These are phyloP conservation scores for Drosophila truncata DNA, from an alignment of 1,140 invertebrate genomes.

Conservation along the genomic window DNA sequence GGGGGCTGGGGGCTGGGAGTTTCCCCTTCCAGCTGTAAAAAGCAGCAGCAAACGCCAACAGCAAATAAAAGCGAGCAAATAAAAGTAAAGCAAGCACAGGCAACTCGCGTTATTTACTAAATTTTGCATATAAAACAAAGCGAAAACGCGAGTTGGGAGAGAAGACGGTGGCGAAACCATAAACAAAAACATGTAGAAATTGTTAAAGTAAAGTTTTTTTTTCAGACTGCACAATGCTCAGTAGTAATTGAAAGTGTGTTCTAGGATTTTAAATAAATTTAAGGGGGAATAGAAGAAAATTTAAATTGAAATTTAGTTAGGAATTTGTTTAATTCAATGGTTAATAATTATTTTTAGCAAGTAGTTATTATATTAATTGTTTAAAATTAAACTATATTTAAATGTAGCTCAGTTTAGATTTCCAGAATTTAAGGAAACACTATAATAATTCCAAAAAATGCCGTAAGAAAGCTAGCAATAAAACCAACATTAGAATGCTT, in stretches of 20 bases:
- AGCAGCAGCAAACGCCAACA: conserved; percentile 55
- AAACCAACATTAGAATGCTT: neutral
- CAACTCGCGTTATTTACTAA: conserved; percentile 78
- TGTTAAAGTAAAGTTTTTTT: conserved; percentile 22
- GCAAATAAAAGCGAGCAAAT: conserved; percentile 78
- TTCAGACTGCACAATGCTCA: neutral
- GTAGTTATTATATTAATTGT: neutral
- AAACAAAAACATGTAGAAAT: conserved; percentile 42
- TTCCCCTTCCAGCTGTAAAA: conserved; percentile 61
- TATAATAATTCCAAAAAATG: neutral
- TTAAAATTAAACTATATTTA: neutral
- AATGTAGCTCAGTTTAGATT: neutral
- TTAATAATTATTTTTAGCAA: neutral
- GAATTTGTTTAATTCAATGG: neutral
- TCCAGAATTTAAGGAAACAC: neutral
- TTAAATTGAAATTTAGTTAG: neutral
- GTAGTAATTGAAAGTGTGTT: conserved; percentile 2
- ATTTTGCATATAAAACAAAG: conserved; percentile 76
- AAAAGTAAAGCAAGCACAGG: conserved; percentile 77
- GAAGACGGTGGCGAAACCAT: conserved; percentile 24
- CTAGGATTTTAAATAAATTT: too few species aligned
- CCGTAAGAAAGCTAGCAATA: neutral
- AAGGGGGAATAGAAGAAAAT: accelerated
- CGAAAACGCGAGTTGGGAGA: conserved; percentile 8
- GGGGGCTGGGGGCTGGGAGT: neutral